Evolutionary conservation across 2,888 invertebrate genomes (phyloP).

Genomic region (Eupithecia tripunctaria): DNA sequence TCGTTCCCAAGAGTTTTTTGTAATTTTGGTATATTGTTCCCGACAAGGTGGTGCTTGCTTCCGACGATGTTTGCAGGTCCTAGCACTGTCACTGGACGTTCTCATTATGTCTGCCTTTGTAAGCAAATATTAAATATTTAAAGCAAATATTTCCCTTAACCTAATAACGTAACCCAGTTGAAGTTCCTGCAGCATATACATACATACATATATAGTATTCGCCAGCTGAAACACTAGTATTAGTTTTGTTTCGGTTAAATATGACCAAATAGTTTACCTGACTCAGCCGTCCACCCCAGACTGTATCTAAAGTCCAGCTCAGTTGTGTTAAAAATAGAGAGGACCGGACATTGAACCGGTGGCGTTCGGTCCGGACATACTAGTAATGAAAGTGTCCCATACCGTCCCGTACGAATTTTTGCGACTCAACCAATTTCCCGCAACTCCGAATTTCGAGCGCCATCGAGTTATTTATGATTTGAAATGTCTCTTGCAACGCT

Average conservation of each 20-base stretch:
- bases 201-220: neutral
- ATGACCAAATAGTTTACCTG: neutral
- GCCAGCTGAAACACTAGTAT: neutral
- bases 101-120: neutral
- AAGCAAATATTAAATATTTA: too few relatives aligned
- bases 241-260: neutral
- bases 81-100: neutral
- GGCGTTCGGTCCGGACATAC: conserved; percentile 73
- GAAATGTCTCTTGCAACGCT: conserved; percentile 37
- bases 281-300: conserved; percentile 14
- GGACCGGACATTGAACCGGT: conserved; percentile 80
- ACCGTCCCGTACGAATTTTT: conserved; percentile 62
- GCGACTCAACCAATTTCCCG: conserved; percentile 70
- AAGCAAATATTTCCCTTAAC: neutral
- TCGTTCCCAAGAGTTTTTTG: neutral
- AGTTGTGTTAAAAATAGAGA: conserved; percentile 77
- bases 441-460: conserved; percentile 49
- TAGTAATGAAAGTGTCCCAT: conserved; percentile 78
- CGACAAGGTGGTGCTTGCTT: neutral
- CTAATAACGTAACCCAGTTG: neutral
- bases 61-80: neutral
- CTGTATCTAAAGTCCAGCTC: conserved; percentile 49
- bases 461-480: conserved; percentile 46
- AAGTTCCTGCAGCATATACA: neutral
- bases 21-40: neutral